Evolutionary conservation across 2,888 invertebrate species (phyloP).

Genomic region (Latheticus oryzae): DNA sequence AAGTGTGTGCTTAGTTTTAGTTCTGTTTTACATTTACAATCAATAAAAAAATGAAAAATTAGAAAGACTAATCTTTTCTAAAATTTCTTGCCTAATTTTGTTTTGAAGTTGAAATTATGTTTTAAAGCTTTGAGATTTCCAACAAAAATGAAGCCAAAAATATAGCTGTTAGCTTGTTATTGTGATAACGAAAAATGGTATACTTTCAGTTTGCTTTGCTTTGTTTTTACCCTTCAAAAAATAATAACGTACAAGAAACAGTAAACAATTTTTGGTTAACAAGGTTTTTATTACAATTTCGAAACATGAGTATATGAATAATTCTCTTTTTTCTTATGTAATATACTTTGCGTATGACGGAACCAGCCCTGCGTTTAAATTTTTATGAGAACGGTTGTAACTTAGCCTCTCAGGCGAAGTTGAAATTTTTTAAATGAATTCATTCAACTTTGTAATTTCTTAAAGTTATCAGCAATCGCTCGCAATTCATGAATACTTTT

Average conservation of each 20-base stretch:
- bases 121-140: too few species aligned
- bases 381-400: slow-evolving; percentile 12
- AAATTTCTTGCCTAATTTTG: too few species aligned
- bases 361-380: slow-evolving; percentile 19
- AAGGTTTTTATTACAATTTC: slow-evolving; percentile 23
- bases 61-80: too few species aligned
- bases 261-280: slow-evolving; percentile 27
- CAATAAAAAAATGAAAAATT: too few species aligned
- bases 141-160: slow-evolving; percentile 12
- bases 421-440: slow-evolving; percentile 33
- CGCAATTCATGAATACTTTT: slow-evolving; percentile 32
- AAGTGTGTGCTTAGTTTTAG: too few species aligned
- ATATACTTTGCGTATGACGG: slow-evolving; percentile 25
- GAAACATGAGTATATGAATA: slow-evolving; percentile 28
- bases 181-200: slow-evolving; percentile 10
- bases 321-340: slow-evolving; percentile 19
- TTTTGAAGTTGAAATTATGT: too few species aligned
- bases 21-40: too few species aligned
- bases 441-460: slow-evolving; percentile 25
- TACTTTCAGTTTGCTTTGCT: slow-evolving; percentile 14
- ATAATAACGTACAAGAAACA: slow-evolving; percentile 19
- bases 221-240: neutral
- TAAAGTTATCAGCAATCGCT: slow-evolving; percentile 23
- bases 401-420: slow-evolving; percentile 6
- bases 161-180: neutral